Evolutionary conservation across 2,797 vertebrate genomes (phyloP), one percentile per base, ranked within the genome.

Genomic region (Rhynchotus rufescens): DNA sequence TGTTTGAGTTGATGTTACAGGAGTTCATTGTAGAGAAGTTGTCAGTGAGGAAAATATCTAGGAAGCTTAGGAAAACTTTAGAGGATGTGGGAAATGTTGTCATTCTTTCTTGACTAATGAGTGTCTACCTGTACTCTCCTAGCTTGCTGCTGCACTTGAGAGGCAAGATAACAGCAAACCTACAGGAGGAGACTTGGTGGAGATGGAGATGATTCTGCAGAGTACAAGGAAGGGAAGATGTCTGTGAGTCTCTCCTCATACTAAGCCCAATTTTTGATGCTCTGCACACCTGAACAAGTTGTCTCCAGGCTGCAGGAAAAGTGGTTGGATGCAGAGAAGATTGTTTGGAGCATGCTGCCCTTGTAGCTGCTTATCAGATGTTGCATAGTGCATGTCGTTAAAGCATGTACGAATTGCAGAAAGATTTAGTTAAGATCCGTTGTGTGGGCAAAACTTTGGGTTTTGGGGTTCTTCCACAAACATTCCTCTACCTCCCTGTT

Each of bases 251-350:
- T 80, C 68, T 38, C 26, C 47, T 47, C 8, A 19, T 19, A 9
- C 15, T 36, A 11, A 73, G 22, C 28, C 12, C 4, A 3, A 12
- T 28, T 45, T 80, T 67, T 62, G 23, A 74, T 61, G 13, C 32
- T 54, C 16, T 79, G 36, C 5, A 9, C 66, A 54, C 5, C 8
- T 64, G n/a, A 71, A 32, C 49, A 32, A 51, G 49, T 30, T 56
- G 49, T 42, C 40, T 66, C 30, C 23, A 66, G 51, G 17, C 28
- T 82, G 11, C 15, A 3, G 26, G 13, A 67, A 76, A 72, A 15
- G 28, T 11, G 34, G 4, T 5, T 15, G 17, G 45, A 62, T 32
- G 23, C 45, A 90, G 38, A 0, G 0, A 83, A 21, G 25, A 9
- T 26, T 84, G 47, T 25, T 21, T 9, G 47, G 42, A 84, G 30